Percentiles rank a stretch among this genome's conserved stretches.
These are phyloP conservation scores for Andrena haemorrhoa DNA, from an alignment of 2,888 invertebrate genomes.

Conservation along the genomic window DNA sequence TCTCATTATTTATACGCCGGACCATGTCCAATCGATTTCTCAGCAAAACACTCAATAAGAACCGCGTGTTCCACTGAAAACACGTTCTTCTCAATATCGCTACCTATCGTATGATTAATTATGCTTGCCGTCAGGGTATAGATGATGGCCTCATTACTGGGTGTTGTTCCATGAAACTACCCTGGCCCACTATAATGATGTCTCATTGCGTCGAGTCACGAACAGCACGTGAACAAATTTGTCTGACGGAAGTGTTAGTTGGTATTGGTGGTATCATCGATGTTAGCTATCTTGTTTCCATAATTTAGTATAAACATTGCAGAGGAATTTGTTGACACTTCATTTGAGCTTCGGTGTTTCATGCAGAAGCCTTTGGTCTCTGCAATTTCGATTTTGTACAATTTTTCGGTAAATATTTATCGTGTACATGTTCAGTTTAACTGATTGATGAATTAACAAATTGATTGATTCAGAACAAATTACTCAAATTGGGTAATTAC, in stretches of 20 bases:
- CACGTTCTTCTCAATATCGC: neutral
- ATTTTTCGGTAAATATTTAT: no score
- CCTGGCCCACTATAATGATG: neutral
- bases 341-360: neutral
- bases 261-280: no score
- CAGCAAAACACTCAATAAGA: neutral
- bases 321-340: neutral
- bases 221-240: neutral
- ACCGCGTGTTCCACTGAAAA: neutral
- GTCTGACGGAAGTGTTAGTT: neutral
- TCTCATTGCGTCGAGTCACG: neutral
- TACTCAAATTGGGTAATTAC: no score
- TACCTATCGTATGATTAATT: constrained; percentile 23
- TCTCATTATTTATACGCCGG: neutral
- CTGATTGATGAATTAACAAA: no score
- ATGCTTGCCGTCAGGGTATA: neutral
- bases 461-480: no score
- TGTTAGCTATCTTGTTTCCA: neutral
- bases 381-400: no score
- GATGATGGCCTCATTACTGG: constrained; percentile 4
- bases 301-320: neutral
- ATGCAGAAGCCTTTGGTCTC: neutral
- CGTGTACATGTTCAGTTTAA: no score
- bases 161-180: neutral
- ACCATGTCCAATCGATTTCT: neutral